Evolutionary conservation across 2,888 invertebrate genomes (phyloP).

Genomic region (Hypomecis atomaria): DNA sequence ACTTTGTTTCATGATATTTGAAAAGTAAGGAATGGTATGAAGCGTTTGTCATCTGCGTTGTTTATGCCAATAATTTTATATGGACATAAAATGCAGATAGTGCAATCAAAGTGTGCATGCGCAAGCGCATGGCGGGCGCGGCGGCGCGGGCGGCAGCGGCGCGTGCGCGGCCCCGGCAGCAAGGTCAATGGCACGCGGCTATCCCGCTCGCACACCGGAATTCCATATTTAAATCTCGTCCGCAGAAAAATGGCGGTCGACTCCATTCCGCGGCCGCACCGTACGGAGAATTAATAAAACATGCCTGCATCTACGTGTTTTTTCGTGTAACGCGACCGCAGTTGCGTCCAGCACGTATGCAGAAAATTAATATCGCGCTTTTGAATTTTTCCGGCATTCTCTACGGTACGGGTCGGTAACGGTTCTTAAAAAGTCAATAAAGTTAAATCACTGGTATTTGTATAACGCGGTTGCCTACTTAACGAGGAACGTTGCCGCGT

Average conservation of each 20-base stretch:
- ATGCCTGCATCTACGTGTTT: slow-evolving; percentile 73
- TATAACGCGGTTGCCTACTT: slow-evolving; percentile 43
- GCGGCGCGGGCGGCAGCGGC: slow-evolving; percentile 55
- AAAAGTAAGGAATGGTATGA: not conserved
- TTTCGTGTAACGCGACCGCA: slow-evolving; percentile 70
- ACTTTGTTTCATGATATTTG: too few relatives aligned
- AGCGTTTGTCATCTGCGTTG: slow-evolving; percentile 11
- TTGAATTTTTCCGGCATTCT: slow-evolving; percentile 44
- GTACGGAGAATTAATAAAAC: slow-evolving; percentile 83
- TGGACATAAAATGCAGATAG: slow-evolving; percentile 57
- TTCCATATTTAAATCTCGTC: slow-evolving; percentile 85
- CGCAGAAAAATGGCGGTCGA: slow-evolving; percentile 84
- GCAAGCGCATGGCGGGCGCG: slow-evolving; percentile 13
- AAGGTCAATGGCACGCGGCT: slow-evolving; percentile 84
- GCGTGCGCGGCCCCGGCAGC: slow-evolving; percentile 79
- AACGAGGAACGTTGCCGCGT: slow-evolving; percentile 38
- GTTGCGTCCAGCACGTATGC: slow-evolving; percentile 54
- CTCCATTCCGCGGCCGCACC: slow-evolving; percentile 75
- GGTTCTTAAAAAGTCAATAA: slow-evolving; percentile 58
- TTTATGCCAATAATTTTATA: slow-evolving; percentile 26
- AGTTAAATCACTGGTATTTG: slow-evolving; percentile 51
- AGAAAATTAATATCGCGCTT: slow-evolving; percentile 61
- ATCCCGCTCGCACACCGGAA: slow-evolving; percentile 84
- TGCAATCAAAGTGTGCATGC: slow-evolving; percentile 55
- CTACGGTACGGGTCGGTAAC: slow-evolving; percentile 50